phyloP scores from a whole-genome alignment of 2,888 invertebrate genomes.

The Parascotia fuliginaria region DNA sequence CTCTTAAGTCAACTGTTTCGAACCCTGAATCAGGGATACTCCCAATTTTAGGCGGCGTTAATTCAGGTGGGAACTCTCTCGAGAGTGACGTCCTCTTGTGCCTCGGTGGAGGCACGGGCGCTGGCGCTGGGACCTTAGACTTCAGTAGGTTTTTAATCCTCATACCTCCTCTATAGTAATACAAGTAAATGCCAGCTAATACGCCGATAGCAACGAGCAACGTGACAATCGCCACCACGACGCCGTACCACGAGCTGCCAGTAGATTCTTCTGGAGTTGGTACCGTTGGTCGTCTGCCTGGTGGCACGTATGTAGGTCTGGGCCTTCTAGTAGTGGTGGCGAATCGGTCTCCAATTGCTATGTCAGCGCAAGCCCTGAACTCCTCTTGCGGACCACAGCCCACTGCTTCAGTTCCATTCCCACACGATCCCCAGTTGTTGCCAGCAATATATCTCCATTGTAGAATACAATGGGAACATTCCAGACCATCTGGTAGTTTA shows the following conservation, averaged over 20 bases:
- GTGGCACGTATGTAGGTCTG: conserved; percentile 76
- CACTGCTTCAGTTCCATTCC: conserved; percentile 90
- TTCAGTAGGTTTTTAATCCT: conserved; percentile 88
- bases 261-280: conserved; percentile 75
- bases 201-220: conserved; percentile 88
- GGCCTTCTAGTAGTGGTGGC: conserved; percentile 75
- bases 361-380: conserved; percentile 94
- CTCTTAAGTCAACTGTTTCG: conserved; percentile 78
- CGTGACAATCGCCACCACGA: conserved; percentile 88
- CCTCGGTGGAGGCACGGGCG: conserved; percentile 77
- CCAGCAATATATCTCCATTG: conserved; percentile 96
- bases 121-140: conserved; percentile 66
- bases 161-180: conserved; percentile 91
- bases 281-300: conserved; percentile 71
- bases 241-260: conserved; percentile 81
- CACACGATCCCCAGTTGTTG: conserved; percentile 93
- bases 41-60: conserved; percentile 67
- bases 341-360: conserved; percentile 87
- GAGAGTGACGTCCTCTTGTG: conserved; percentile 74
- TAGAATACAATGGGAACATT: conserved; percentile 93
- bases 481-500: conserved; percentile 86
- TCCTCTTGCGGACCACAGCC: conserved; percentile 96
- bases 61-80: conserved; percentile 70
- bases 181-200: conserved; percentile 89
- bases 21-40: conserved; percentile 76